These are phyloP conservation scores for Nomada ruficornis DNA, from an alignment of 2,888 invertebrate genomes.

Conservation along the genomic window DNA sequence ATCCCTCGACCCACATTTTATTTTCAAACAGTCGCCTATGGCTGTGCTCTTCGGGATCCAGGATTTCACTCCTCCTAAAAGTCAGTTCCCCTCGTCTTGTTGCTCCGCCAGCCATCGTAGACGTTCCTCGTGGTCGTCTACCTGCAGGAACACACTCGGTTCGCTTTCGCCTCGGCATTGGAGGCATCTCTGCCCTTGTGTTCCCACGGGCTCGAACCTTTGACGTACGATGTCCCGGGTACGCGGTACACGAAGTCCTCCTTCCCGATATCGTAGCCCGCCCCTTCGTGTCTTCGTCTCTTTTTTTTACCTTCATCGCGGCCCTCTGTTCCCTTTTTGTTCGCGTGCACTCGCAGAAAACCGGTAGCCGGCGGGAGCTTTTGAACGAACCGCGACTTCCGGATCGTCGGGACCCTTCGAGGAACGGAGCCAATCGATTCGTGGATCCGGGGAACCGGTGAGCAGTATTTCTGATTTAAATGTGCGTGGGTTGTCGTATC, in stretches of 20 bases:
- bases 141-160: slow-evolving; percentile 61
- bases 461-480: not conserved
- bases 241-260: slow-evolving; percentile 66
- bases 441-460: slow-evolving; percentile 5
- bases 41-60: not conserved
- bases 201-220: slow-evolving; percentile 76
- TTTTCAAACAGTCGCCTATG: not conserved
- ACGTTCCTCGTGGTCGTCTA: slow-evolving; percentile 67
- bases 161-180: slow-evolving; percentile 46
- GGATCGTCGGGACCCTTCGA: slow-evolving; percentile 47
- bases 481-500: not conserved
- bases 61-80: slow-evolving; percentile 3
- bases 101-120: slow-evolving; percentile 49
- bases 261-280: slow-evolving; percentile 66
- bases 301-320: slow-evolving; percentile 21
- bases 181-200: slow-evolving; percentile 68
- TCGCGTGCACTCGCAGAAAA: slow-evolving; percentile 58
- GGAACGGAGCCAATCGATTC: slow-evolving; percentile 21
- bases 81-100: slow-evolving; percentile 34
- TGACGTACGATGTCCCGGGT: slow-evolving; percentile 74
- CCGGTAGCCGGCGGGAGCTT: slow-evolving; percentile 63
- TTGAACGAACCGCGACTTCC: slow-evolving; percentile 59
- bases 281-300: slow-evolving; percentile 40
- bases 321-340: slow-evolving; percentile 46
- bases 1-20: not conserved